Evolutionary conservation across 2,888 invertebrate species (phyloP).

Genomic region (Sinodicranocentrus sp.): DNA sequence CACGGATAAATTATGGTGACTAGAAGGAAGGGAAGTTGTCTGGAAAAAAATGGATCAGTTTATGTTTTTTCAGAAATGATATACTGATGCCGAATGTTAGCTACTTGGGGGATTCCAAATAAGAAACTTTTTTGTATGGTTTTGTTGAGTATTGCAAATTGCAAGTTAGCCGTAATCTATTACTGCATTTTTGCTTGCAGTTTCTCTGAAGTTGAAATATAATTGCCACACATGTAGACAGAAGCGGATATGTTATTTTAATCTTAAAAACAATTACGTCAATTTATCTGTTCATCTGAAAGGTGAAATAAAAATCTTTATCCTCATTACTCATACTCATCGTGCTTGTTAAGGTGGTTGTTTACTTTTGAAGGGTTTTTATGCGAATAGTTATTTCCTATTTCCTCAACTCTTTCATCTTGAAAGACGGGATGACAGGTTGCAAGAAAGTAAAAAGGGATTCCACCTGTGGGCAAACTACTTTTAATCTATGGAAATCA

Average conservation of each 20-base stretch:
- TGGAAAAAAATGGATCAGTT: no score
- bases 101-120: no score
- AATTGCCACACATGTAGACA: slow-evolving; percentile 39
- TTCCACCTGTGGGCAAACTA: slow-evolving; percentile 19
- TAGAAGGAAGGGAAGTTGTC: background rate
- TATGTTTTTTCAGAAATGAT: background rate
- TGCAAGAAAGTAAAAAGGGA: background rate
- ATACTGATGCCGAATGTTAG: no score
- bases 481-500: slow-evolving; percentile 27
- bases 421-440: slow-evolving; percentile 1
- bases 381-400: slow-evolving; percentile 17
- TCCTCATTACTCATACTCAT: background rate
- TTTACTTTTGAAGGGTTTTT: slow-evolving; percentile 5
- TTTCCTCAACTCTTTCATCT: slow-evolving; percentile 13
- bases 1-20: slow-evolving; percentile 4
- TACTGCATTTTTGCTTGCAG: no score
- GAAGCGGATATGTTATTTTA: slow-evolving; percentile 48
- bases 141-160: no score
- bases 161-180: no score
- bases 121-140: no score
- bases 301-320: background rate
- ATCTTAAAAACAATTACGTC: slow-evolving; percentile 39
- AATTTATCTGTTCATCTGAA: slow-evolving; percentile 14
- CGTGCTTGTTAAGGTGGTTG: slow-evolving; percentile 8
- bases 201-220: background rate